Conservation (phyloP, 2,797 vertebrate species). For the Chanos chanos region DNA sequence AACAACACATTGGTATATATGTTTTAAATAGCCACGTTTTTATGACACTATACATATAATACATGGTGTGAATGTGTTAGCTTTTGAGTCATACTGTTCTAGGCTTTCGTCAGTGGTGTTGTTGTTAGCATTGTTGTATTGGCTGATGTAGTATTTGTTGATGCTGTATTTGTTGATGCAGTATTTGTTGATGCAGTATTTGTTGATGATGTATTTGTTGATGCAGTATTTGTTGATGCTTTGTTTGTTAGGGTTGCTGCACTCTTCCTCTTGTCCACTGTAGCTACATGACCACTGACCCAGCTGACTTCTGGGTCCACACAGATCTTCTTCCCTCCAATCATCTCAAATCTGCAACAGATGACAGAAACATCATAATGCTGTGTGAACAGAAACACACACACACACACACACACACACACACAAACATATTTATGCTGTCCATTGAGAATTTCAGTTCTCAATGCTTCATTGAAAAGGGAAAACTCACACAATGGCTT, state of each 20-base stretch:
- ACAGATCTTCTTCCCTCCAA: neutral
- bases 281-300: neutral
- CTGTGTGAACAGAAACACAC: neutral
- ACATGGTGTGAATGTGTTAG: neutral
- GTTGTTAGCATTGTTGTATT: no score
- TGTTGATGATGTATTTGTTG: neutral
- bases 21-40: no score
- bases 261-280: neutral
- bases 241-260: neutral
- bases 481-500: slow-evolving; percentile 21
- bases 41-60: no score
- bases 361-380: neutral
- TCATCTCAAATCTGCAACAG: neutral
- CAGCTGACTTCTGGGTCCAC: neutral
- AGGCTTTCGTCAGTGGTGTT: neutral
- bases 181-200: no score
- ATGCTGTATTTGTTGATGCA: no score
- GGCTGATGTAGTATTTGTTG: no score
- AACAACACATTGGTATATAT: no score
- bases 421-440: neutral
- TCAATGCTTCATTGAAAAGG: neutral
- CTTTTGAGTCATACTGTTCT: no score
- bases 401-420: neutral
- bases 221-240: neutral
- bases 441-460: neutral